These are phyloP conservation scores for Serinus canaria DNA, from an alignment of 2,113 vertebrate species.

Conservation along the genomic window DNA sequence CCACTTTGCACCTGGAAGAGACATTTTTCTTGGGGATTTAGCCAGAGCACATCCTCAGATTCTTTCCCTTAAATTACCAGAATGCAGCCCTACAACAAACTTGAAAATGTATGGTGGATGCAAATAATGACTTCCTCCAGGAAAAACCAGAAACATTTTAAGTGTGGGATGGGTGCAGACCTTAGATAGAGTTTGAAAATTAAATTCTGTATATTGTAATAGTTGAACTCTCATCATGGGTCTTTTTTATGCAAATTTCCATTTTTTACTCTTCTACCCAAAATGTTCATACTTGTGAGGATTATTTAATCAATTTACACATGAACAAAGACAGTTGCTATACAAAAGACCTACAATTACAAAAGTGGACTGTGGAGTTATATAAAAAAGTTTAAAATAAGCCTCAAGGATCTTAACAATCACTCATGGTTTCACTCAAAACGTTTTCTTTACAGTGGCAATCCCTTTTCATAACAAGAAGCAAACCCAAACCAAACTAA, in stretches of 20 bases:
- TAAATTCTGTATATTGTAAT: not conserved
- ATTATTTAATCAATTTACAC: not conserved
- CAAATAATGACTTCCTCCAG: not conserved
- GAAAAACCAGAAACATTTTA: rapidly evolving
- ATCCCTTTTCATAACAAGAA: not conserved
- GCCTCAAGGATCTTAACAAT: not conserved
- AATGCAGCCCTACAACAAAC: not conserved
- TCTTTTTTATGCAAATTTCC: not conserved
- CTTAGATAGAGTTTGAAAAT: not conserved
- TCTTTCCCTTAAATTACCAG: not conserved
- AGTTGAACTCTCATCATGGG: not conserved
- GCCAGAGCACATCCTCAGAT: not conserved
- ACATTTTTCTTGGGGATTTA: not conserved
- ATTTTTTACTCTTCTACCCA: not conserved
- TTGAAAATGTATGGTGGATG: not conserved
- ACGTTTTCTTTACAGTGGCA: not conserved
- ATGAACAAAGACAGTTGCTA: not conserved
- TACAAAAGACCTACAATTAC: not conserved
- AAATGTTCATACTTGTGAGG: not conserved
- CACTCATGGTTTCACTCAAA: not conserved
- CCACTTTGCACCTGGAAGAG: not conserved
- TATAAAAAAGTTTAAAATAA: not conserved
- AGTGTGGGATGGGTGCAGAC: not conserved
- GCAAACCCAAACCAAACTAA: not conserved
- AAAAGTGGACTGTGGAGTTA: not conserved